A percentile compares a stretch with the other conserved stretches of the same genome.
Evolutionary conservation across 1,140 invertebrate genomes (phyloP).

Genomic region (Calephelis virginiensis): DNA sequence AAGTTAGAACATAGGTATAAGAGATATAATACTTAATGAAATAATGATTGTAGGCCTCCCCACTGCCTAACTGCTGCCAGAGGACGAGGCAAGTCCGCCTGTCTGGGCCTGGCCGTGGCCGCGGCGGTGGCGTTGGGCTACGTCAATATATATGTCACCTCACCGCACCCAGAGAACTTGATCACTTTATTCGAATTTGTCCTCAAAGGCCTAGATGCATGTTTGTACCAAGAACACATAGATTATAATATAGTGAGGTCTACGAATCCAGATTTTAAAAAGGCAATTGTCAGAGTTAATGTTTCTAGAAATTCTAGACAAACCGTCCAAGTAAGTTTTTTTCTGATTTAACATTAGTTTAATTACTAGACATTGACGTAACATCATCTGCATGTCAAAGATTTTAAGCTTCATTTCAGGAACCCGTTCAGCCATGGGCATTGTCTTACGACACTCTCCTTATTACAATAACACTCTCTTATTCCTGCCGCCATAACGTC

Average conservation of each 20-base stretch:
- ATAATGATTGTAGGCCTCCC: slow-evolving; percentile 82
- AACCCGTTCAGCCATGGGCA: too few species aligned
- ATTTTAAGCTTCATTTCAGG: too few species aligned
- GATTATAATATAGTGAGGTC: slow-evolving; percentile 98
- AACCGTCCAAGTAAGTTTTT: slow-evolving; percentile 89
- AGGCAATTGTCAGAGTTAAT: slow-evolving; percentile 96
- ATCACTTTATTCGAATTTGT: slow-evolving; percentile 99
- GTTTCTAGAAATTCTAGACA: slow-evolving; percentile 95
- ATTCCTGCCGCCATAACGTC: too few species aligned
- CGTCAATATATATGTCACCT: slow-evolving; percentile 98
- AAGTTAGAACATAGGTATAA: too few species aligned
- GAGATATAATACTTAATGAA: too few species aligned
- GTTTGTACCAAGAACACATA: slow-evolving; percentile 97
- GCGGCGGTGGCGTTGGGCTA: slow-evolving; percentile 93
- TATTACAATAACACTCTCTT: too few species aligned
- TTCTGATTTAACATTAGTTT: too few species aligned
- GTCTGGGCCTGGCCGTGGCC: slow-evolving; percentile 95
- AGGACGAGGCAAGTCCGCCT: slow-evolving; percentile 98
- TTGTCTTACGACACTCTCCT: too few species aligned
- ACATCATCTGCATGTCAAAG: too few species aligned
- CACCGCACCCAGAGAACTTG: slow-evolving; percentile 98
- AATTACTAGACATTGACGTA: too few species aligned
- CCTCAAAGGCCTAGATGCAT: slow-evolving; percentile 96
- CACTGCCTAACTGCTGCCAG: slow-evolving; percentile 97
- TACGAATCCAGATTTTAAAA: slow-evolving; percentile 97